phyloP scores from a whole-genome alignment of 2,113 vertebrate genomes.

The Marcusenius ussheri region DNA sequence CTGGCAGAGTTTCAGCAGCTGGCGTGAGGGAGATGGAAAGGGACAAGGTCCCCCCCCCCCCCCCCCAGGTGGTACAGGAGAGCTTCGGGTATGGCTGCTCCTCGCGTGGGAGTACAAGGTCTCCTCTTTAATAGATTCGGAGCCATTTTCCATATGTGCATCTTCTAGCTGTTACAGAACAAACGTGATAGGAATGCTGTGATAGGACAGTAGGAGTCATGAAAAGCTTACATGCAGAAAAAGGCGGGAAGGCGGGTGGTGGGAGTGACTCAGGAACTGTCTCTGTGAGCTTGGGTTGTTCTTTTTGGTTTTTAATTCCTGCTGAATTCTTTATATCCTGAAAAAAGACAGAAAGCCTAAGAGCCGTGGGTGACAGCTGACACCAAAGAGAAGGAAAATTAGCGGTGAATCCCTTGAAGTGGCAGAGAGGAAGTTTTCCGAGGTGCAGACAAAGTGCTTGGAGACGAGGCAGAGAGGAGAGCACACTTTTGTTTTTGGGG shows the following conservation, averaged over 20 bases:
- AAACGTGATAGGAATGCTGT: background rate
- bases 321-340: constrained; percentile 15
- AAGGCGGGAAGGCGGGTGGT: background rate
- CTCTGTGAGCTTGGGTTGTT: background rate
- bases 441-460: background rate
- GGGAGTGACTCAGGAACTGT: background rate
- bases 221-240: background rate
- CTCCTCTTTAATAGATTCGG: background rate
- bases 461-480: background rate
- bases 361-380: background rate
- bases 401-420: background rate
- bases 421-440: background rate
- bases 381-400: background rate
- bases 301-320: constrained; percentile 12
- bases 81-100: constrained; percentile 18
- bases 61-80: background rate
- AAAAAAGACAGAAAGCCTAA: background rate
- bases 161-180: background rate
- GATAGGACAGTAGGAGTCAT: background rate
- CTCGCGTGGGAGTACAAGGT: background rate
- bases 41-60: constrained; percentile 34
- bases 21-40: constrained; percentile 40
- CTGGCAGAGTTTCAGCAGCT: constrained; percentile 49
- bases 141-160: background rate
- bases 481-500: background rate